Conservation (phyloP, 1,140 invertebrate genomes). For the Temnothorax nylanderi region DNA sequence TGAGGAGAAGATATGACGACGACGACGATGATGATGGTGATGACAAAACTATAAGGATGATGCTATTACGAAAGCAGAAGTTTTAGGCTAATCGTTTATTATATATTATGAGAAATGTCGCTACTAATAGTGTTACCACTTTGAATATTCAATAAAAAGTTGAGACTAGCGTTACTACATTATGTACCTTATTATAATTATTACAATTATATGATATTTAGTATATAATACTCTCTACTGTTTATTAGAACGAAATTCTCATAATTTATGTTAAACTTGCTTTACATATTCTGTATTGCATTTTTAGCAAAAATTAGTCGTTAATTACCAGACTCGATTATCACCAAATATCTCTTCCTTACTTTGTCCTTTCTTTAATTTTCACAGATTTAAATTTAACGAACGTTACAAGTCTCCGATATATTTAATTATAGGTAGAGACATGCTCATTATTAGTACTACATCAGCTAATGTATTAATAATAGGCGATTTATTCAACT, state of each 20-base stretch:
- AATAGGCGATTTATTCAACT: not conserved
- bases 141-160: slow-evolving; percentile 81
- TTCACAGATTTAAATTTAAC: not conserved
- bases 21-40: slow-evolving; percentile 23
- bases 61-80: slow-evolving; percentile 48
- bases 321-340: not conserved
- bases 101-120: slow-evolving; percentile 74
- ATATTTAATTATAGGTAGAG: not conserved
- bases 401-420: not conserved
- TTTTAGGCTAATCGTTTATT: slow-evolving; percentile 74
- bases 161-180: slow-evolving; percentile 67
- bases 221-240: slow-evolving; percentile 18
- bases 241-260: not conserved
- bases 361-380: not conserved
- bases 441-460: not conserved
- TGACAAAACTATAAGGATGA: slow-evolving; percentile 41
- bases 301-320: not conserved
- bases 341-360: not conserved
- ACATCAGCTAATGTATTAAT: not conserved
- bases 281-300: not conserved
- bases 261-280: not conserved
- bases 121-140: slow-evolving; percentile 79
- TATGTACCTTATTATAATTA: slow-evolving; percentile 39
- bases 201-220: slow-evolving; percentile 45
- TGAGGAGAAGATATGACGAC: slow-evolving; percentile 55